Percentiles rank a stretch among this genome's conserved stretches.
Conservation (phyloP, 2,113 vertebrate genomes). For the Phylloscopus trochilus region DNA sequence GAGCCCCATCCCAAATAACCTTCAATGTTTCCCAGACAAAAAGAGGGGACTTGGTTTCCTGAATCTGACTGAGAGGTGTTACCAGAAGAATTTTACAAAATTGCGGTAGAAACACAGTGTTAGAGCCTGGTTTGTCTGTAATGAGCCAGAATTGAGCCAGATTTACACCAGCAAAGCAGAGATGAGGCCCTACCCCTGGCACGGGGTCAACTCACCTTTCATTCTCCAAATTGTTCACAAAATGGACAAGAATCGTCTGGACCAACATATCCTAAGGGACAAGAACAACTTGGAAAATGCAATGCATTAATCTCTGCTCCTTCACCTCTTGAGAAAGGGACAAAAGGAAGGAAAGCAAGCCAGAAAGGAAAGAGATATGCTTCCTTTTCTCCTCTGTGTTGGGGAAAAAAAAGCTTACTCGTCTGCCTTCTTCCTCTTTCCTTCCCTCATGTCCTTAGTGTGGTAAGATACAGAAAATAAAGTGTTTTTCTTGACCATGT, state of each 20-base stretch:
- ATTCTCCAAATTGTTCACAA: background rate
- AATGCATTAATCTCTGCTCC: background rate
- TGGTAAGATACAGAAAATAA: background rate
- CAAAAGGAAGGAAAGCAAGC: background rate
- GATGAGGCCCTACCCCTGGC: background rate
- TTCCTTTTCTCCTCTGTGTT: background rate
- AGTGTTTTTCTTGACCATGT: background rate
- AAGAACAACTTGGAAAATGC: background rate
- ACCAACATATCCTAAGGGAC: background rate
- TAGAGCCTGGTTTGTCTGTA: background rate
- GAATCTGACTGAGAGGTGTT: background rate
- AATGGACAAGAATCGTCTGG: background rate
- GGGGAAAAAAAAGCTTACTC: background rate
- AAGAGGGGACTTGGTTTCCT: background rate
- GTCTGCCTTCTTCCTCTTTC: background rate
- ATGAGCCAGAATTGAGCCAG: background rate
- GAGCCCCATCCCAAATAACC: background rate
- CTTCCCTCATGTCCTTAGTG: background rate
- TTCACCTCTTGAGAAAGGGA: background rate
- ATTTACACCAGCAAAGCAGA: background rate
- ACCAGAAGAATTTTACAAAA: background rate
- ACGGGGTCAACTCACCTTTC: background rate
- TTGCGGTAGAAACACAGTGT: background rate
- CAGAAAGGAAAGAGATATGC: background rate
- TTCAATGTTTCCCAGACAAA: background rate